Conservation (phyloP, 2,888 invertebrate genomes). For the Pheosia gnoma region DNA sequence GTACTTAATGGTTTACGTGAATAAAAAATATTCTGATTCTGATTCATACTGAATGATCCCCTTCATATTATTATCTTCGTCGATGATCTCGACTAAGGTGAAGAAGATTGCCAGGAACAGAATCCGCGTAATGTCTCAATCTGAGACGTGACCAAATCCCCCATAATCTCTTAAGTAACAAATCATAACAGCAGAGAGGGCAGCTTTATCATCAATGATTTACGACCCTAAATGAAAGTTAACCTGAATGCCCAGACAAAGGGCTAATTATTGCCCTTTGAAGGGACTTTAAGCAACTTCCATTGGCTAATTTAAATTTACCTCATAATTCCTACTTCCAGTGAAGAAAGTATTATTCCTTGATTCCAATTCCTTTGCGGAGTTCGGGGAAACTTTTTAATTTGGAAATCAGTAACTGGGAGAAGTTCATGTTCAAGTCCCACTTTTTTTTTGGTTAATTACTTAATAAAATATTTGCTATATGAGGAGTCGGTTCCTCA, state of each 20-base stretch:
- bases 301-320: constrained; percentile 57
- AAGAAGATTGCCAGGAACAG: constrained; percentile 1
- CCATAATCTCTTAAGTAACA: constrained; percentile 31
- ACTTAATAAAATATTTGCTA: constrained; percentile 12
- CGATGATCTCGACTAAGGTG: too few relatives aligned
- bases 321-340: constrained; percentile 53
- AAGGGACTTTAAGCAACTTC: constrained; percentile 51
- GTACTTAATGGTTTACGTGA: too few relatives aligned
- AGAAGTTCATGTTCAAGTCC: constrained; percentile 1
- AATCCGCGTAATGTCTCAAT: constrained; percentile 2
- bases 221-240: constrained; percentile 45
- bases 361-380: constrained; percentile 27
- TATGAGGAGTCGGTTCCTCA: not conserved
- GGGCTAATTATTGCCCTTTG: constrained; percentile 70
- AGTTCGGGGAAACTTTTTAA: constrained; percentile 24
- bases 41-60: too few relatives aligned
- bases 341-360: constrained; percentile 19
- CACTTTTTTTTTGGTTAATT: constrained; percentile 15
- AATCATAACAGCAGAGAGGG: constrained; percentile 33
- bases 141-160: constrained; percentile 8
- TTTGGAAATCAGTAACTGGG: constrained; percentile 16
- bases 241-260: constrained; percentile 59
- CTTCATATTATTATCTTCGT: too few relatives aligned
- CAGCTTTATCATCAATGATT: constrained; percentile 44
- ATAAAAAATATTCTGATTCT: too few relatives aligned